Percentiles rank a stretch among this genome's conserved stretches.
Conservation (phyloP, 1,140 invertebrate species). For the Atopsyche davidsoni region DNA sequence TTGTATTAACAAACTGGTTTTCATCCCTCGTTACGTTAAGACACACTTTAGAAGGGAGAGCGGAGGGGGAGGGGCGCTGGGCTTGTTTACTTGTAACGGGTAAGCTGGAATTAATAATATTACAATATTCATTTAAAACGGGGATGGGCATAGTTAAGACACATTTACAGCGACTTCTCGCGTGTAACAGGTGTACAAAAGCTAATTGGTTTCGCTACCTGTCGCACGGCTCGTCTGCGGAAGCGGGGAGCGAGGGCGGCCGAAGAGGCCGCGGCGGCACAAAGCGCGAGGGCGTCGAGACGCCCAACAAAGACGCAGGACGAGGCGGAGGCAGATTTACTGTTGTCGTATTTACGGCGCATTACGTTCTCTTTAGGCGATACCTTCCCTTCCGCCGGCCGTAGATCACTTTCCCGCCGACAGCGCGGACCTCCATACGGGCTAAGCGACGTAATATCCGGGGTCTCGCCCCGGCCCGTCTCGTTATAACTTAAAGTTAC, state of each 20-base stretch:
- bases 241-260: not conserved
- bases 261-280: not conserved
- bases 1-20: no score
- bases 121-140: no score
- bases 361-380: slow-evolving; percentile 18
- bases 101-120: slow-evolving; percentile 2
- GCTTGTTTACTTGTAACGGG: no score
- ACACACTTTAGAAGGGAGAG: no score
- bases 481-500: slow-evolving; percentile 28
- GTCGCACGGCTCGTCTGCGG: not conserved
- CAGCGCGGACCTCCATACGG: slow-evolving; percentile 3
- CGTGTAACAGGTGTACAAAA: no score
- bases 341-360: slow-evolving; percentile 23
- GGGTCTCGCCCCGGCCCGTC: slow-evolving; percentile 15
- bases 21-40: no score
- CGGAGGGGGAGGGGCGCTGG: no score
- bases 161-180: no score
- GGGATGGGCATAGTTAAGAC: no score
- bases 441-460: slow-evolving; percentile 23
- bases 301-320: not conserved
- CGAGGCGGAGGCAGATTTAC: slow-evolving; percentile 12
- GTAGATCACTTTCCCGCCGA: slow-evolving; percentile 20
- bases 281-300: not conserved
- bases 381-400: slow-evolving; percentile 12
- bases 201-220: no score